These are phyloP conservation scores for Aphrophora alni DNA, from an alignment of 2,888 invertebrate species.

Conservation along the genomic window DNA sequence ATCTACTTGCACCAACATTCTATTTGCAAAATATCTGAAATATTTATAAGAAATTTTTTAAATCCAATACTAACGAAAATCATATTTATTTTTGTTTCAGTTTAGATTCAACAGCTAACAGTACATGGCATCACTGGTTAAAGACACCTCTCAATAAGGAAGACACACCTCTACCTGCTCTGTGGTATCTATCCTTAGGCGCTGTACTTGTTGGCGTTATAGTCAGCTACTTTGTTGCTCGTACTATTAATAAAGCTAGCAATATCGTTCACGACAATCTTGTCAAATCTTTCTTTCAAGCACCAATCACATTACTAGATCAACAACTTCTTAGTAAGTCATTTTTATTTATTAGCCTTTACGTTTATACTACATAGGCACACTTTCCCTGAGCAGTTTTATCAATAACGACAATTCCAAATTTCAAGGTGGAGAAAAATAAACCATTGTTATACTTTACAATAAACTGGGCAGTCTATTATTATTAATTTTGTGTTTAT, in stretches of 20 bases:
- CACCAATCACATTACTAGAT: slow-evolving; percentile 28
- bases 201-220: slow-evolving; percentile 23
- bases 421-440: too few species aligned
- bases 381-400: too few species aligned
- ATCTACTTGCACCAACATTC: neutral
- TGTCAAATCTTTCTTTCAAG: slow-evolving; percentile 25
- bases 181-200: slow-evolving; percentile 31
- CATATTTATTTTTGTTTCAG: neutral
- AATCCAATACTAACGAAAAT: too few species aligned
- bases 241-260: slow-evolving; percentile 19
- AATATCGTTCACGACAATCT: slow-evolving; percentile 24
- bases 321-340: slow-evolving; percentile 29
- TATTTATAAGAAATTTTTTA: too few species aligned
- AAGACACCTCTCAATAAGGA: slow-evolving; percentile 24
- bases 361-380: too few species aligned
- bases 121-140: slow-evolving; percentile 26
- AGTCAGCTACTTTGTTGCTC: slow-evolving; percentile 19
- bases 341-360: neutral
- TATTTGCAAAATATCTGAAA: neutral
- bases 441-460: too few species aligned
- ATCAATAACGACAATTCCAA: too few species aligned
- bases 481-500: too few species aligned
- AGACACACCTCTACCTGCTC: slow-evolving; percentile 25
- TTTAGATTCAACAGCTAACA: neutral
- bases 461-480: too few species aligned